Evolutionary conservation across 2,888 invertebrate species (phyloP).

Genomic region (Himalopsyche japonica): DNA sequence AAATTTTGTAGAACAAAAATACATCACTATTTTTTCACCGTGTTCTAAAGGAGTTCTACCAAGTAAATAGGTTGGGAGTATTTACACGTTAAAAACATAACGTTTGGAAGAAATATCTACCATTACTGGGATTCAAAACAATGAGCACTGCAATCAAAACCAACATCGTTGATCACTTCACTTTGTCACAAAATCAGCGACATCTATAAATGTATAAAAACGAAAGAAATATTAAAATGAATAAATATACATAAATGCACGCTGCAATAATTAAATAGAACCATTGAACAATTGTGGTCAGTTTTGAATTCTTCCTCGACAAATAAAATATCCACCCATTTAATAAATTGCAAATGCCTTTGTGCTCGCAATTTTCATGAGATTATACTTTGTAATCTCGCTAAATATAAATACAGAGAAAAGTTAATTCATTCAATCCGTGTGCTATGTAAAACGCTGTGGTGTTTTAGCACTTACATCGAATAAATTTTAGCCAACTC

Average conservation of each 20-base stretch:
- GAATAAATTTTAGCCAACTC: background rate
- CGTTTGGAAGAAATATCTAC: too few species aligned
- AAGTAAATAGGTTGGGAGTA: too few species aligned
- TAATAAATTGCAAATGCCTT: background rate
- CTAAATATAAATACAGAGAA: background rate
- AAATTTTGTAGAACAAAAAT: too few species aligned
- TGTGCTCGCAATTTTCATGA: background rate
- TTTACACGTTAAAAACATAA: too few species aligned
- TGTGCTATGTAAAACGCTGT: background rate
- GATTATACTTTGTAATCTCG: conserved; percentile 4
- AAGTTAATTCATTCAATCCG: background rate
- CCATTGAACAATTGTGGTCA: background rate
- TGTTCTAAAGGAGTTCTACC: too few species aligned
- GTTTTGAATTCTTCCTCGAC: background rate
- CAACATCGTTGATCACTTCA: too few species aligned
- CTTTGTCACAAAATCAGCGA: too few species aligned
- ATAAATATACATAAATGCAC: background rate
- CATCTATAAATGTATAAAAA: background rate
- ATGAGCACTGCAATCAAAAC: too few species aligned
- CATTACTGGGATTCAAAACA: too few species aligned
- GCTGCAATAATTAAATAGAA: background rate
- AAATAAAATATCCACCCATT: background rate
- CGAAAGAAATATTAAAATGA: too few species aligned
- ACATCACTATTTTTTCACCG: too few species aligned
- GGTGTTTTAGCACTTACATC: background rate